Evolutionary conservation across 1,140 invertebrate species (phyloP), one percentile per base, ranked within the genome.

Genomic region (Rhagoletis pomonella): DNA sequence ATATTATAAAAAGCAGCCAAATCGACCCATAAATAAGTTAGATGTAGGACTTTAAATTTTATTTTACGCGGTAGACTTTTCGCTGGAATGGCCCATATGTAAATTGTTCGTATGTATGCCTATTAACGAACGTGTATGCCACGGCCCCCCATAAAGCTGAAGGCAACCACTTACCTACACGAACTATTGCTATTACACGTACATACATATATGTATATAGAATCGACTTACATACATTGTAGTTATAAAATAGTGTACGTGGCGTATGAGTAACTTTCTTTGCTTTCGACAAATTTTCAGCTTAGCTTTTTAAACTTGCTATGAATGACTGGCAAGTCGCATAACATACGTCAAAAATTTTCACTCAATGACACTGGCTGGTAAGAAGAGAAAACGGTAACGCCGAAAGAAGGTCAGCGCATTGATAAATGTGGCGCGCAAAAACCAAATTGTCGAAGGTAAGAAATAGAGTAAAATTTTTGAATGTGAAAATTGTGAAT

Each of bases 281-380:
- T 2, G 3, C 5, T 73, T 73, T 73, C 42, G 67, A 4, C 42
- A 73, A 73, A 44, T 47, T 73, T 73, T 73, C 42, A 14, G 67
- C 67, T 73, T 73, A 73, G 39, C 67, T 73, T 73, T 47, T 73
- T n/a, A 73, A 73, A 73, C 67, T 73, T 73, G 17, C 44, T 73
- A 17, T 73, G 67, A 73, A 47, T 73, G 67, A 73, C 67, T 73
- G 67, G 67, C 67, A 73, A 73, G 42, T 73, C 67, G 67, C 67
- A 73, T 73, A 42, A 73, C 44, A 73, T 47, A 47, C 67, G 42
- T 47, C 42, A 73, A 73, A 29, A 47, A 42, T 4, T 73, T 73
- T 17, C 4, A 73, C 60, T 62, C 17, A 73, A 47, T 17, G 39
- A 47, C 67, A 4, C 14, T 2, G 67, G 4, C 0, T 2, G 42